A percentile compares a stretch with the other conserved stretches of the same genome.
Evolutionary conservation across 1,140 invertebrate genomes (phyloP).

Genomic region (Musca domestica): DNA sequence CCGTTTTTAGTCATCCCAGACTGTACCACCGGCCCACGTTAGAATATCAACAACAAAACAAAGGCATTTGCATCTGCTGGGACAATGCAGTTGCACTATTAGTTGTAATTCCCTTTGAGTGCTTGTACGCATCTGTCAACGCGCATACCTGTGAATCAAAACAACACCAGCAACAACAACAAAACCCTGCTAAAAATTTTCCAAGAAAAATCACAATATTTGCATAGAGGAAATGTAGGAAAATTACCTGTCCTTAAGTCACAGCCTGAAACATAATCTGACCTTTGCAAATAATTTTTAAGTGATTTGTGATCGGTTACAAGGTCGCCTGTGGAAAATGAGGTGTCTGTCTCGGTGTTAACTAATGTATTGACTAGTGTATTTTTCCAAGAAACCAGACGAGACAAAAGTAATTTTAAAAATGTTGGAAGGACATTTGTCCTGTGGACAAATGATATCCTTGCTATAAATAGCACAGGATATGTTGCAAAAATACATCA

Average conservation of each 20-base stretch:
- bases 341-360: not conserved
- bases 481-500: not conserved
- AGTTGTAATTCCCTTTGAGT: not conserved
- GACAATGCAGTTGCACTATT: constrained; percentile 1
- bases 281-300: not conserved
- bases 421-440: too few relatives aligned
- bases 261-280: not conserved
- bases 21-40: too few relatives aligned
- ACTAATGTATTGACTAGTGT: not conserved
- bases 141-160: constrained; percentile 8
- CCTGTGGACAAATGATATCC: too few relatives aligned
- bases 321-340: not conserved
- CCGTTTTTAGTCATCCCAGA: too few relatives aligned
- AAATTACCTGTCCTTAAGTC: too few relatives aligned
- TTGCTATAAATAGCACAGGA: not conserved
- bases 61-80: too few relatives aligned
- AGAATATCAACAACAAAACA: too few relatives aligned
- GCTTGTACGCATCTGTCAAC: not conserved
- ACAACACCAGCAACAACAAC: not conserved
- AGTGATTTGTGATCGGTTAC: not conserved
- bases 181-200: not conserved
- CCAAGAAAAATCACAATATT: too few relatives aligned
- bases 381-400: constrained; percentile 3
- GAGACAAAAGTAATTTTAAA: not conserved
- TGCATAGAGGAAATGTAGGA: too few relatives aligned